Conservation (phyloP, 2,888 invertebrate species). For the Arenicola marina region DNA sequence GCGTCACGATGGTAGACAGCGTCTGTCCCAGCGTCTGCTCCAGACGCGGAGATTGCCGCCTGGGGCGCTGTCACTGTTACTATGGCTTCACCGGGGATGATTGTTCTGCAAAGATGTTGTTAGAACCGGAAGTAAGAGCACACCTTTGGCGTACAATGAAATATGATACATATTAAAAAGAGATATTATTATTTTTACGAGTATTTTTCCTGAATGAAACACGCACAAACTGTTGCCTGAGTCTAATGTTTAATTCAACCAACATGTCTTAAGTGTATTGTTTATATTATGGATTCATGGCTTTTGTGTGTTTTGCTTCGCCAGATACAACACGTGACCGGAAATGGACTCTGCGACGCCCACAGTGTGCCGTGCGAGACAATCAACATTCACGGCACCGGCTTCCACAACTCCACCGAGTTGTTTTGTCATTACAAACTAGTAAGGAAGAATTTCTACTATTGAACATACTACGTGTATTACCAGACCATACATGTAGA, state of each 20-base stretch:
- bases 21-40: slow-evolving; percentile 28
- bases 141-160: too few relatives aligned
- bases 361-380: slow-evolving; percentile 9
- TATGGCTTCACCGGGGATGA: slow-evolving; percentile 22
- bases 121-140: slow-evolving; percentile 18
- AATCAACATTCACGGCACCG: slow-evolving; percentile 16
- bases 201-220: neutral
- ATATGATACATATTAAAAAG: too few relatives aligned
- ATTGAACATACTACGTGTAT: too few relatives aligned
- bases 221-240: neutral
- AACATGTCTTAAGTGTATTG: too few relatives aligned
- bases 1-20: neutral
- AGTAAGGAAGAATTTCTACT: too few relatives aligned
- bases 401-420: slow-evolving; percentile 16
- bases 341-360: slow-evolving; percentile 24
- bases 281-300: neutral
- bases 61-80: slow-evolving; percentile 20
- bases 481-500: too few relatives aligned
- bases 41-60: slow-evolving; percentile 16
- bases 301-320: neutral
- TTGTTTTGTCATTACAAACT: slow-evolving; percentile 16
- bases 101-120: slow-evolving; percentile 11
- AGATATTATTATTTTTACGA: neutral
- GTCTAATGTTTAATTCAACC: too few relatives aligned
- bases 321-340: slow-evolving; percentile 16